Evolutionary conservation across 2,113 vertebrate species (phyloP), one percentile per base, ranked within the genome.

Genomic region (Neoarius graeffei): DNA sequence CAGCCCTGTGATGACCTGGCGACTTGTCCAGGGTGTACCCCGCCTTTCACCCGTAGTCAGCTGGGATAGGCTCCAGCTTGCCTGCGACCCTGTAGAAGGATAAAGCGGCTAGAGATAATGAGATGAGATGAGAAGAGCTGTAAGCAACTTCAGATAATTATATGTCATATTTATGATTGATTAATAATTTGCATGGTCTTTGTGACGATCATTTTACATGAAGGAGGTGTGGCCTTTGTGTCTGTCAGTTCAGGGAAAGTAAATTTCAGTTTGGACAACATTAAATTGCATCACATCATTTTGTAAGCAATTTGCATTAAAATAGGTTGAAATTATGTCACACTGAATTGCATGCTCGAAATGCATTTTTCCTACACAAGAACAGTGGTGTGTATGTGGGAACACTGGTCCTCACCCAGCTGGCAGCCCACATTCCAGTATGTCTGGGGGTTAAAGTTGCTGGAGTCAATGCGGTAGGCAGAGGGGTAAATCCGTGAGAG

Each of bases 351-450:
- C 19, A 20, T 19, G 15, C 15, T 42, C 30, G 7, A 48, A 42
- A 73, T 19, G 14, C 35, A 42, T 10, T 74, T 20, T 74, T 48
- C 17, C 35, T 9, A 73, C 17, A 48, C 17, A 0, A 73, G 11
- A 77, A 50, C 20, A 76, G 4, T 19, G 77, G 42, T 50, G 19
- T 81, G 30, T 23, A 48, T 14, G 57, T 56, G 14, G 67, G 19
- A 6, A 20, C 14, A 48, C 17, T 27, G 35, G 54, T 20, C 30
- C 93, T 81, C 86, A 99, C 98, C 98, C 85, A 99, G 88, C 91
- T 99, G 98, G 93, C 97, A 99, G 7, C 98, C 98, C 84, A 96
- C 95, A 0, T 98, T 99, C 98, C 98, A 99, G 93, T 99, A 99
- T 0, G 97, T 96, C 89, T 99, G 94, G 0, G 98, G 98, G 93